Base-by-base conservation (phyloP, 2,888 invertebrate species). In the Epicampocera succincta region DNA sequence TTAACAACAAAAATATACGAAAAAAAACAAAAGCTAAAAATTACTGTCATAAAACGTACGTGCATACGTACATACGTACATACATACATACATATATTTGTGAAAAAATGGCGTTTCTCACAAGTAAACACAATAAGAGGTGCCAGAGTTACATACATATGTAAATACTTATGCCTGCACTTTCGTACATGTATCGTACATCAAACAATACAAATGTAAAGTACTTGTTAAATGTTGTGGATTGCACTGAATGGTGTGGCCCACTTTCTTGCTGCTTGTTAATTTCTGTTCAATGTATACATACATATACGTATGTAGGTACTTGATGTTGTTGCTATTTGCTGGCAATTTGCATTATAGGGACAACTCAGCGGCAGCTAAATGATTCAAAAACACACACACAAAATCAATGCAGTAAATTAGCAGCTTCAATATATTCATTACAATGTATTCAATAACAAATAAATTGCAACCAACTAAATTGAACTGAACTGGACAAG, bases 231-330 rank as follows among this genome's bases (percentile, higher is more conserved):
- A 78, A 52, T 71, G 40, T 61, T 44, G 61, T 68, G 60, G 75
- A n/a, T 52, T 68, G 52, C 33, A 40, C 46, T 76, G 72, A 72
- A 54, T 78, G 77, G 56, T 72, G 46, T 78, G 78, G 60, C 78
- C 78, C 78, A 79, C 78, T 79, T 79, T 79, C 56, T 73, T 60
- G 66, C 58, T 60, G 72, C 72, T 78, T 72, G 78, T 72, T 63
- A 52, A 72, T 77, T 56, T 63, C 50, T 71, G 56, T 78, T 76
- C 38, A 60, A 61, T 46, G n/a, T 44, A 33, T 9, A 29, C 6
- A 29, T 4, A 29, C 6, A 29, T 6, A 29, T 29, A 29, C 29
- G 6, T 29, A 4, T 6, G 6, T 29, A 8, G 1, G 9, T 33
- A 61, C 44, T 54, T 29, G 19, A 38, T 65, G 21, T 65, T 78